Percentiles rank a stretch among this genome's conserved stretches.
Conservation (phyloP, 2,888 invertebrate genomes). For the Sesamia inferens region DNA sequence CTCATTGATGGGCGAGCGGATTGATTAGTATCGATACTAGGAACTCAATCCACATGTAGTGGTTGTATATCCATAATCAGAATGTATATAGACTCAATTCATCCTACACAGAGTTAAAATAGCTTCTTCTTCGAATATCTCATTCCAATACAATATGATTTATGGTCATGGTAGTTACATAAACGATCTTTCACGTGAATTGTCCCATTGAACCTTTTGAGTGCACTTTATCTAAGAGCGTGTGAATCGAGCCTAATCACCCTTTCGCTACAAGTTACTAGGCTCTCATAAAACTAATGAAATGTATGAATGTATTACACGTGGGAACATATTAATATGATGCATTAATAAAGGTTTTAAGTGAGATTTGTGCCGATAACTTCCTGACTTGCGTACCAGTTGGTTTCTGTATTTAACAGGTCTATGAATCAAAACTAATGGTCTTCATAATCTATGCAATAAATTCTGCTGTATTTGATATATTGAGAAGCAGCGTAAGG, state of each 20-base stretch:
- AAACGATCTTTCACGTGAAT: slow-evolving; percentile 33
- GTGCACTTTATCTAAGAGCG: slow-evolving; percentile 46
- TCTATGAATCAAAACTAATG: slow-evolving; percentile 37
- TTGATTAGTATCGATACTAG: slow-evolving; percentile 23
- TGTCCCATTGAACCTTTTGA: slow-evolving; percentile 33
- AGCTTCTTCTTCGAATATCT: background rate
- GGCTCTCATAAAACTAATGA: slow-evolving; percentile 21
- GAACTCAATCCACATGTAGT: background rate
- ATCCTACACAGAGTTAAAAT: background rate
- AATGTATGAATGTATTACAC: slow-evolving; percentile 18
- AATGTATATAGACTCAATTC: background rate
- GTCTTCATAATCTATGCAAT: slow-evolving; percentile 33
- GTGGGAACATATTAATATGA: background rate
- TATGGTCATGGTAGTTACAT: slow-evolving; percentile 17
- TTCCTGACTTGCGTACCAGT: slow-evolving; percentile 26
- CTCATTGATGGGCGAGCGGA: slow-evolving; percentile 6
- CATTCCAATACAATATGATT: slow-evolving; percentile 25
- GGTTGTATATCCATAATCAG: background rate
- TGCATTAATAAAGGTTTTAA: slow-evolving; percentile 15
- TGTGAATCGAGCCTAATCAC: slow-evolving; percentile 37
- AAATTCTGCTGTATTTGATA: slow-evolving; percentile 26
- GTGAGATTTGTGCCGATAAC: slow-evolving; percentile 28
- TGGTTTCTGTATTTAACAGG: slow-evolving; percentile 22
- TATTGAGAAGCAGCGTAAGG: slow-evolving; percentile 11
- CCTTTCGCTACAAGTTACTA: slow-evolving; percentile 17